phyloP scores from a whole-genome alignment of 2,888 invertebrate genomes.

The Ectemnius cavifrons region DNA sequence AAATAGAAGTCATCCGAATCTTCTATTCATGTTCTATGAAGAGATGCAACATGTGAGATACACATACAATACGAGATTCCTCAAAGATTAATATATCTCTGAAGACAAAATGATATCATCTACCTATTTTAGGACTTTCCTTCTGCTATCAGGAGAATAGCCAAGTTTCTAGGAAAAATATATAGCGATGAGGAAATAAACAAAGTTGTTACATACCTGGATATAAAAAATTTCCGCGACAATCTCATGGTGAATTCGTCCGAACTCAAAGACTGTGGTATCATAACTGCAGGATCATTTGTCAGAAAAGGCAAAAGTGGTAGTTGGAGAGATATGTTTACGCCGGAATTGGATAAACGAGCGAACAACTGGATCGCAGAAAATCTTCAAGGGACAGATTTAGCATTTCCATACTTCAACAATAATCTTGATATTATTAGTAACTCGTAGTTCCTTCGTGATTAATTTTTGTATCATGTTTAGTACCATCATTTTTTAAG shows the following conservation, averaged over 20 bases:
- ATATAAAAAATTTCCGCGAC: conserved; percentile 89
- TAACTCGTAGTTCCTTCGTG: conserved; percentile 12
- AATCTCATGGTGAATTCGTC: conserved; percentile 89
- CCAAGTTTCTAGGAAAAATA: conserved; percentile 82
- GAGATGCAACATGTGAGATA: conserved; percentile 83
- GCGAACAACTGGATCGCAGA: conserved; percentile 86
- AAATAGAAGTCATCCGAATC: conserved; percentile 82
- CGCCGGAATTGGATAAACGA: conserved; percentile 82
- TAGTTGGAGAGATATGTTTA: conserved; percentile 87
- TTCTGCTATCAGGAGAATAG: conserved; percentile 81
- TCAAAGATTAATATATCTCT: conserved; percentile 1
- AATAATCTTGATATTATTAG: conserved; percentile 11
- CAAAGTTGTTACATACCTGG: conserved; percentile 85
- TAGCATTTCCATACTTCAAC: conserved; percentile 80
- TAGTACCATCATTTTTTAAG: too few species aligned
- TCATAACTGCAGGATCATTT: conserved; percentile 82
- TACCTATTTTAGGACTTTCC: conserved; percentile 80
- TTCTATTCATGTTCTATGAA: conserved; percentile 90
- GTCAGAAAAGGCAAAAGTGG: conserved; percentile 85
- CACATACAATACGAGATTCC: too few species aligned
- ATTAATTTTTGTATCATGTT: too few species aligned
- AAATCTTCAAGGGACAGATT: conserved; percentile 82
- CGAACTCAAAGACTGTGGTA: conserved; percentile 82
- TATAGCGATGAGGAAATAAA: conserved; percentile 81
- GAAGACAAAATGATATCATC: neutral